phyloP scores from a whole-genome alignment of 1,140 invertebrate species.

The Drosophila elegans region DNA sequence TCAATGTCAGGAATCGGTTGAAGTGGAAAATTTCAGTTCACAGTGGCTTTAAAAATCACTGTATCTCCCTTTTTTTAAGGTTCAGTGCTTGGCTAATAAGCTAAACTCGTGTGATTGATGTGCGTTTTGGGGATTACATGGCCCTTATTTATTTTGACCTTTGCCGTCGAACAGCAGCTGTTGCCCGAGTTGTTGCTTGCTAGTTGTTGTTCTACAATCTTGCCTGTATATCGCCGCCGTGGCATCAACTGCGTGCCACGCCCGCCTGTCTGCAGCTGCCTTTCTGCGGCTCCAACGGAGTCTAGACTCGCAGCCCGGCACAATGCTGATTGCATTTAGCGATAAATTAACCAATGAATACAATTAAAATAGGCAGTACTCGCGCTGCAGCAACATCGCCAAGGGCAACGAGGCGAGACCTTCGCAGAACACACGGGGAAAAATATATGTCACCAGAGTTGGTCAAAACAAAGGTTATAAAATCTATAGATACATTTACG shows the following conservation, averaged over 20 bases:
- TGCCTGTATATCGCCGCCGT: constrained; percentile 58
- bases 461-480: neutral
- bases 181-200: neutral
- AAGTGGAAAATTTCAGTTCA: constrained; percentile 70
- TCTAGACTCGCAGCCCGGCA: constrained; percentile 52
- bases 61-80: constrained; percentile 36
- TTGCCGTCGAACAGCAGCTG: constrained; percentile 33
- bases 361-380: constrained; percentile 69
- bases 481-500: too few relatives aligned
- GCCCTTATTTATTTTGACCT: constrained; percentile 50
- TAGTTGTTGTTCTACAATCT: constrained; percentile 52
- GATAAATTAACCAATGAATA: constrained; percentile 83
- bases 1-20: constrained; percentile 79
- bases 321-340: constrained; percentile 81
- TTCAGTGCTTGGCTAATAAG: constrained; percentile 58
- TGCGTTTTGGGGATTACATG: constrained; percentile 71
- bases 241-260: constrained; percentile 70
- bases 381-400: constrained; percentile 28
- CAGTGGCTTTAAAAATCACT: constrained; percentile 32
- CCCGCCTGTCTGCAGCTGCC: constrained; percentile 49
- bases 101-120: constrained; percentile 66
- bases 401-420: constrained; percentile 57
- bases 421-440: constrained; percentile 37
- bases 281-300: constrained; percentile 30
- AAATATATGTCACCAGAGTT: constrained; percentile 1